Evolutionary conservation across 2,113 vertebrate species (phyloP), one percentile per base, ranked within the genome.

Genomic region (Castor canadensis): DNA sequence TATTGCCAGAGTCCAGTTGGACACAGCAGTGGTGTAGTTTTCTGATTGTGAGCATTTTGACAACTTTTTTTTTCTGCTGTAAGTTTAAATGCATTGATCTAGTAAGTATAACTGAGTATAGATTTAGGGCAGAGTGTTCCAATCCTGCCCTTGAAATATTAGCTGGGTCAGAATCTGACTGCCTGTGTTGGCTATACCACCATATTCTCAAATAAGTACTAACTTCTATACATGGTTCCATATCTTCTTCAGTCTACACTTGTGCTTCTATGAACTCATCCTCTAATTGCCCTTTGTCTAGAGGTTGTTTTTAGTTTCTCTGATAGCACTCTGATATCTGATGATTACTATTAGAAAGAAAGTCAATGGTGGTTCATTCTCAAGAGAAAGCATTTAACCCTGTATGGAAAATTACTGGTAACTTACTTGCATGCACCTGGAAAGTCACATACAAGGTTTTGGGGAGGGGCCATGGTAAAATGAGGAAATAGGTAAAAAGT

Each of bases 141-240:
- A 1, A 35, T 32, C 5, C 32, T 9, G n/a, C 52, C 38, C 40
- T 35, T 24, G 83, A 77, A 58, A 15, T 28, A 32, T 13, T 56
- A 49, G 13, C 24, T 52, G 0, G 3, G 19, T n/a, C 35, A 7
- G 56, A 16, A 20, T 28, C 30, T 26, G 35, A 19, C 1, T 3
- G 32, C 3, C 8, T 30, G 32, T 12, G 12, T 22, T 47, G 5
- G 11, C 0, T 0, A 0, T 47, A 11, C 35, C 62, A 26, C 17
- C 19, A 1, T 47, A 43, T 45, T 86, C 69, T 80, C 16, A 45
- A 9, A 7, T 54, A 16, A 32, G 9, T 20, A 35, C 2, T 54
- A 8, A 67, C 40, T 54, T 35, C 22, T 86, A 43, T n/a, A 0
- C 86, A 20, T 35, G 19, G 84, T 45, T 56, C 85, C 20, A 12